Conservation (phyloP, 1,140 invertebrate genomes). For the Doryteuthis pealeii region DNA sequence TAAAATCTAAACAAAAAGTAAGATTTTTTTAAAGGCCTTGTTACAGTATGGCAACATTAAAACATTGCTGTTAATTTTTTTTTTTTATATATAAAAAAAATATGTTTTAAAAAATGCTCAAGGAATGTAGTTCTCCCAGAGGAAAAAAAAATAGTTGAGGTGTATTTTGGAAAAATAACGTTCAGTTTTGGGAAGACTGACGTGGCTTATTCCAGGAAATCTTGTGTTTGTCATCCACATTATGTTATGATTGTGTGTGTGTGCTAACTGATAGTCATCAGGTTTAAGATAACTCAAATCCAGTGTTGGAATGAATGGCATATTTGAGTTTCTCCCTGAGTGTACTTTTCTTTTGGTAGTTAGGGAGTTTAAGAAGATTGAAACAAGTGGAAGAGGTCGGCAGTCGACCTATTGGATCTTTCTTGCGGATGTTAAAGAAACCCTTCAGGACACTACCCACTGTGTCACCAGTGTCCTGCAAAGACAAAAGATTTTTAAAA, state of each 20-base stretch:
- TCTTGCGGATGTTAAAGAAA: constrained; percentile 94
- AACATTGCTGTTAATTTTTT: too few species aligned
- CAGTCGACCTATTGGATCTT: constrained; percentile 91
- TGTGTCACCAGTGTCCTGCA: constrained; percentile 87
- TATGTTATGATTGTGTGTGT: not conserved
- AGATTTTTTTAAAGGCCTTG: too few species aligned
- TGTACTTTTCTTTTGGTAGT: constrained; percentile 96
- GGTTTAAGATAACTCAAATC: constrained; percentile 83
- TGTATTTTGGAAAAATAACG: not conserved
- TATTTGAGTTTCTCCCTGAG: constrained; percentile 94
- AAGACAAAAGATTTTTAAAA: constrained; percentile 14
- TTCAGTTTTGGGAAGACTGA: not conserved
- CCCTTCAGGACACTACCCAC: constrained; percentile 95
- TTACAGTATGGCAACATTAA: too few species aligned
- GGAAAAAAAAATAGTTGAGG: not conserved
- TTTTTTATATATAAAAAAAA: too few species aligned
- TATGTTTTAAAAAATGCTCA: too few species aligned
- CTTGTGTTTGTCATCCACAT: not conserved
- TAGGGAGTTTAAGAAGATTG: constrained; percentile 96
- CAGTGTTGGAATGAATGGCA: constrained; percentile 95
- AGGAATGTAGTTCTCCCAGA: too few species aligned
- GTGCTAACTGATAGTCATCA: not conserved
- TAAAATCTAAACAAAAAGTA: too few species aligned
- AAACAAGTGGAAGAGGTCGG: constrained; percentile 99
- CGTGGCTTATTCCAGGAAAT: not conserved